These are phyloP conservation scores for Acanthis flammea DNA, from an alignment of 2,797 vertebrate species.

Conservation along the genomic window DNA sequence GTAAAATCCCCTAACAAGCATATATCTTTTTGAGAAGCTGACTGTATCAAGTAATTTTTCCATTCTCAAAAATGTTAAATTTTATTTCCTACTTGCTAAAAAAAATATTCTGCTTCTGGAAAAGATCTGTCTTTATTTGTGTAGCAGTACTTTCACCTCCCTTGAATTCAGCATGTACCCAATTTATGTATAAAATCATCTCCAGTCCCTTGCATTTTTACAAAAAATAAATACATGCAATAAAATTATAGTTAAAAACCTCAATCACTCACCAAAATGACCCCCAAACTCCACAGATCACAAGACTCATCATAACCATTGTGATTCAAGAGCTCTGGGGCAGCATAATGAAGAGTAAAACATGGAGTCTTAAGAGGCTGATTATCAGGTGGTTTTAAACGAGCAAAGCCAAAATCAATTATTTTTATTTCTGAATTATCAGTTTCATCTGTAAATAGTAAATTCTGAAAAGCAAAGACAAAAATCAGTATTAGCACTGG, in stretches of 20 bases:
- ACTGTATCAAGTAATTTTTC: not conserved
- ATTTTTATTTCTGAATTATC: constrained; percentile 98
- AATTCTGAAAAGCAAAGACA: constrained; percentile 82
- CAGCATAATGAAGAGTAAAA: constrained; percentile 97
- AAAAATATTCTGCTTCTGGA: not conserved
- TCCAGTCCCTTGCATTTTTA: not conserved
- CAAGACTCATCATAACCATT: constrained; percentile 97
- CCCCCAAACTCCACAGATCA: constrained; percentile 97
- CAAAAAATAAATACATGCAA: not conserved
- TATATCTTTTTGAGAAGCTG: not conserved
- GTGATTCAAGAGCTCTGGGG: constrained; percentile 94
- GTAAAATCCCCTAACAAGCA: not conserved
- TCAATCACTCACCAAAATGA: constrained; percentile 89
- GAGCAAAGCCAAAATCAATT: constrained; percentile 98
- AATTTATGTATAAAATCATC: not conserved
- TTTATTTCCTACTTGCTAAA: not conserved
- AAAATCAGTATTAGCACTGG: not conserved
- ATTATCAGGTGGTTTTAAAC: constrained; percentile 96
- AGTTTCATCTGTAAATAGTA: constrained; percentile 94
- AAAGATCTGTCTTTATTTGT: not conserved
- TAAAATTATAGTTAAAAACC: not conserved
- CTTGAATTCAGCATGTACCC: not conserved
- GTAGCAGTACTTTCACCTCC: not conserved
- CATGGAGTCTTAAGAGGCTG: constrained; percentile 97
- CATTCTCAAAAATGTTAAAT: not conserved